A percentile compares a stretch with the other conserved stretches of the same genome.
phyloP scores from a whole-genome alignment of 2,113 vertebrate species.

The Puffinus mauretanicus region DNA sequence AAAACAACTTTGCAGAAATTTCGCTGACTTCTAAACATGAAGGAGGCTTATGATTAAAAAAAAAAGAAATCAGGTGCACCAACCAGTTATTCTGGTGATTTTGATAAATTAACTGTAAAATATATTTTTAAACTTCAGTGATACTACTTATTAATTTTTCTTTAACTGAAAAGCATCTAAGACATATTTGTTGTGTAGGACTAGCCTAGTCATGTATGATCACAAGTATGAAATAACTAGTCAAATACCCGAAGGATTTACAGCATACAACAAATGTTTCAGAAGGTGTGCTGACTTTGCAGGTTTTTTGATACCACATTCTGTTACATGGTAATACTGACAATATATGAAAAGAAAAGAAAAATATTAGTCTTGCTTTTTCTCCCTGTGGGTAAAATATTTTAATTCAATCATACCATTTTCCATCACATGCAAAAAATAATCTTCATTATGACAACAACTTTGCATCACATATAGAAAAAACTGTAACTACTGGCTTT shows the following conservation, averaged over 20 bases:
- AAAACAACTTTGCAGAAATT: background rate
- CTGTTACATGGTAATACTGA: background rate
- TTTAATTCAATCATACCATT: background rate
- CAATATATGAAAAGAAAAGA: background rate
- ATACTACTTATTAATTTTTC: background rate
- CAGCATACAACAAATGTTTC: background rate
- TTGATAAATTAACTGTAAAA: background rate
- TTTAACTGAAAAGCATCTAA: background rate
- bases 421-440: background rate
- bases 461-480: background rate
- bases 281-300: slow-evolving; percentile 29
- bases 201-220: background rate
- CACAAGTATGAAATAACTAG: background rate
- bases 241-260: background rate
- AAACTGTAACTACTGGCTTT: background rate
- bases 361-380: slow-evolving; percentile 29
- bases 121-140: background rate
- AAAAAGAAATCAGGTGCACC: background rate
- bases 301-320: slow-evolving; percentile 20
- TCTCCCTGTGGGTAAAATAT: background rate
- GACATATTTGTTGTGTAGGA: background rate
- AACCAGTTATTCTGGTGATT: background rate
- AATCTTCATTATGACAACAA: background rate
- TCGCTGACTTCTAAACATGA: background rate
- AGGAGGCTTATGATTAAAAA: background rate